Base-by-base conservation (phyloP, 2,888 invertebrate species). In the Hyposoter dolosus region DNA sequence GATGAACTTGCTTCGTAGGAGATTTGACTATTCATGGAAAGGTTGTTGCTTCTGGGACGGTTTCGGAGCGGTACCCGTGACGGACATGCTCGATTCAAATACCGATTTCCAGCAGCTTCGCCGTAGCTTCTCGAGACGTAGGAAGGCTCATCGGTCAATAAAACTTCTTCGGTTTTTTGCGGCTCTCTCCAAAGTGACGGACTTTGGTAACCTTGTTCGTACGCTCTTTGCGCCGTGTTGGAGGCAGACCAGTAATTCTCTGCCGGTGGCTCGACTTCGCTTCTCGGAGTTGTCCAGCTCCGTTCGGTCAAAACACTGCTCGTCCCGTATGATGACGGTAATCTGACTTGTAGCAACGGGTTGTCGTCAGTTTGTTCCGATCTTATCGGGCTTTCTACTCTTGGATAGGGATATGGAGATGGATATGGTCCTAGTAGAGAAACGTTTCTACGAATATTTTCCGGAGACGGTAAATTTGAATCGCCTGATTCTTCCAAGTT, bases 111-210 rank as follows among this genome's bases (percentile, higher is more conserved):
- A 10, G 81, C 63, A 17, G 81, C 74, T 9, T 88, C 82, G 0
- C 88, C 75, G 17, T 77, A 50, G n/a, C 86, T 88, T 12, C 88
- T 85, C 6, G 89, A 80, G 15, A 89, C 82, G 35, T 89, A 90
- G 56, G 90, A 90, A 2, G 90, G 89, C 56, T 88, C 89, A 23
- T 90, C 90, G 23, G 90, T 87, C 10, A 91, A 45, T 3, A 91
- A 72, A 80, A 91, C 91, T 45, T 91, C 90, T 69, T 88, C 88
- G 0, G 91, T 91, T 40, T 87, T 85, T 15, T 89, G 19, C 0
- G 83, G 9, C 6, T 40, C 32, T 6, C 32, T 40, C 40, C 40
- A 10, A 40, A 9, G 1, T 40, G 40, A 1, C 40, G 10, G 10
- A 7, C 9, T 40, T 40, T 7, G 40, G 10, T 7, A 40, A 40